These are phyloP conservation scores for crab-eating macaque (Macaca fascicularis) DNA, from an alignment of 2,113 vertebrate genomes.

Conservation along the genomic window DNA sequence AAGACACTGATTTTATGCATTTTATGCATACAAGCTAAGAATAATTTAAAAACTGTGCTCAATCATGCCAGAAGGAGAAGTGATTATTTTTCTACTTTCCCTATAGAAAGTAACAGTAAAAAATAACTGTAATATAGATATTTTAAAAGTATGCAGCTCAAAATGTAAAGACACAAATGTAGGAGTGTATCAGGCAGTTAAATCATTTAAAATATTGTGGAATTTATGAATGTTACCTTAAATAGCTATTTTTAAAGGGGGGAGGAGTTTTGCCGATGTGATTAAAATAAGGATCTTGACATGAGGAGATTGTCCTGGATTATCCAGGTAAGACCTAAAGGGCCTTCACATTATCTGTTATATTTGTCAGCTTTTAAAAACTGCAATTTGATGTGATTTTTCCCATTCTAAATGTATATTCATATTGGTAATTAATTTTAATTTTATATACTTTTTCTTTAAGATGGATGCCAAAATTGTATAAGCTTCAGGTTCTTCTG, in stretches of 20 bases:
- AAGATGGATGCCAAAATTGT: neutral
- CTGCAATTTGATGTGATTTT: neutral
- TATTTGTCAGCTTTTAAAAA: neutral
- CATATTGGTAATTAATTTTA: neutral
- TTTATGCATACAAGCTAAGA: neutral
- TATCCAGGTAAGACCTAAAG: neutral
- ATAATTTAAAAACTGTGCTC: neutral
- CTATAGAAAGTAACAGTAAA: neutral
- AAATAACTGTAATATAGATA: neutral
- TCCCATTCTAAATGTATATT: neutral
- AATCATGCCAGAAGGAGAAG: neutral
- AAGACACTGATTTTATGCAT: neutral
- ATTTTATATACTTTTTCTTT: neutral
- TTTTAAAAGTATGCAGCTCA: neutral
- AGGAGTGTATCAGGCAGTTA: neutral
- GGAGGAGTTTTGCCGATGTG: neutral
- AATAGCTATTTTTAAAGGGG: neutral
- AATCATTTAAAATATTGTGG: neutral
- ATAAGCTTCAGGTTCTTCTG: neutral
- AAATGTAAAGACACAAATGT: neutral
- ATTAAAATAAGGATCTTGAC: neutral
- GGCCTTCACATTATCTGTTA: neutral
- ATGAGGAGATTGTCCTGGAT: neutral
- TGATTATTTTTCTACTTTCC: slow-evolving; percentile 29
- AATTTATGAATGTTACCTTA: neutral